These are phyloP conservation scores for Gallinago media DNA, from an alignment of 2,113 vertebrate species.

Conservation along the genomic window DNA sequence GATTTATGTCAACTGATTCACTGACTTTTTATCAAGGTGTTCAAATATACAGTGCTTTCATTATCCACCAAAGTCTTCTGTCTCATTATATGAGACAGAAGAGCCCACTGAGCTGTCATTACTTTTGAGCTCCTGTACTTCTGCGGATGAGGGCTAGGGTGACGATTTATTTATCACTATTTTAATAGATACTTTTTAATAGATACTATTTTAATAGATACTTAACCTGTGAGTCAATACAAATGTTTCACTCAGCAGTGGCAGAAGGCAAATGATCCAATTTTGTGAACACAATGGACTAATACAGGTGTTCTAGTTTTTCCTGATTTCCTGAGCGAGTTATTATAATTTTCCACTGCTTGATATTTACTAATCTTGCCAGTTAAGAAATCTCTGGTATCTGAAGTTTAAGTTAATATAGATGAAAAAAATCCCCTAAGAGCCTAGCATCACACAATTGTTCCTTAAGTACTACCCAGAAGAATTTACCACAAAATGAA, in stretches of 20 bases:
- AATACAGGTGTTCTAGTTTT: not conserved
- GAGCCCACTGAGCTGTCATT: slow-evolving; percentile 71
- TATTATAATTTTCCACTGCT: not conserved
- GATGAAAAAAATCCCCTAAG: not conserved
- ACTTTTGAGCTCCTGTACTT: slow-evolving; percentile 51
- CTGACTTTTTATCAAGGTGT: slow-evolving; percentile 73
- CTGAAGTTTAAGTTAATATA: not conserved
- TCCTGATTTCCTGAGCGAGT: slow-evolving; percentile 5
- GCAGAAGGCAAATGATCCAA: slow-evolving; percentile 55
- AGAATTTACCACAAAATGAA: not conserved
- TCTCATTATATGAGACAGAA: slow-evolving; percentile 72
- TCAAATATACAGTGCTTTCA: slow-evolving; percentile 69
- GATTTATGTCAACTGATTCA: slow-evolving; percentile 72
- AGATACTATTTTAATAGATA: slow-evolving; percentile 71
- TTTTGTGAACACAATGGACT: slow-evolving; percentile 45
- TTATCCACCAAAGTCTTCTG: slow-evolving; percentile 67
- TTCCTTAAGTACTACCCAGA: not conserved
- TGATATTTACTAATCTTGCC: not conserved
- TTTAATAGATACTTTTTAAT: slow-evolving; percentile 75
- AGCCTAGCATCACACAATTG: not conserved
- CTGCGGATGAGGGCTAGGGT: not conserved
- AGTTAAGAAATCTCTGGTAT: not conserved
- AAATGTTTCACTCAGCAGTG: slow-evolving; percentile 56
- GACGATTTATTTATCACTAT: slow-evolving; percentile 66
- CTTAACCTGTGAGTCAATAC: slow-evolving; percentile 76